These are phyloP conservation scores for Callithrix jacchus DNA, from an alignment of 2,113 vertebrate genomes.

Conservation along the genomic window DNA sequence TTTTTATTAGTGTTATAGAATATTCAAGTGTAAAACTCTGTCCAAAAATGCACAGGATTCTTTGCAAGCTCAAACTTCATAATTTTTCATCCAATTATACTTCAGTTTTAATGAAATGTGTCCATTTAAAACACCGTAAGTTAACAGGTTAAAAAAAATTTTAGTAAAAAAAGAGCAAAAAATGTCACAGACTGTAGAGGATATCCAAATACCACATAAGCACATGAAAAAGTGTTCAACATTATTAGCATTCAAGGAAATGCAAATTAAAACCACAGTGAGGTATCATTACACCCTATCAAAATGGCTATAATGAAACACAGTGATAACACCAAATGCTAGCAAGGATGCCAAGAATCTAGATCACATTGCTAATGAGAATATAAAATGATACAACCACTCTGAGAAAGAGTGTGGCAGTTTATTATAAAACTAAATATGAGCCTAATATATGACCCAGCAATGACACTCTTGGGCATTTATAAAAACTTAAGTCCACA, in stretches of 20 bases:
- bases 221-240: neutral
- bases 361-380: neutral
- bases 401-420: neutral
- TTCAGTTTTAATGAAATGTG: neutral
- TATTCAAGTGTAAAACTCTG: neutral
- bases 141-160: neutral
- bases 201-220: neutral
- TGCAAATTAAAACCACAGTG: neutral
- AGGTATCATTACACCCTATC: neutral
- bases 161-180: slow-evolving; percentile 29
- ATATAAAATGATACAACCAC: neutral
- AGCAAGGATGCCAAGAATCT: neutral
- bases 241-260: neutral
- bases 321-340: neutral
- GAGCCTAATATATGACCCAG: neutral
- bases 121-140: neutral
- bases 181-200: neutral
- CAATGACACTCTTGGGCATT: neutral
- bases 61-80: neutral
- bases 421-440: neutral
- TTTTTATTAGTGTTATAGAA: neutral
- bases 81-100: neutral
- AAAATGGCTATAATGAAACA: neutral
- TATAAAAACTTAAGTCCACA: neutral
- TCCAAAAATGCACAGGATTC: neutral